A percentile compares a stretch with the other conserved stretches of the same genome.
Conservation (phyloP, 2,797 vertebrate species). For the Sebastes vulpes region DNA sequence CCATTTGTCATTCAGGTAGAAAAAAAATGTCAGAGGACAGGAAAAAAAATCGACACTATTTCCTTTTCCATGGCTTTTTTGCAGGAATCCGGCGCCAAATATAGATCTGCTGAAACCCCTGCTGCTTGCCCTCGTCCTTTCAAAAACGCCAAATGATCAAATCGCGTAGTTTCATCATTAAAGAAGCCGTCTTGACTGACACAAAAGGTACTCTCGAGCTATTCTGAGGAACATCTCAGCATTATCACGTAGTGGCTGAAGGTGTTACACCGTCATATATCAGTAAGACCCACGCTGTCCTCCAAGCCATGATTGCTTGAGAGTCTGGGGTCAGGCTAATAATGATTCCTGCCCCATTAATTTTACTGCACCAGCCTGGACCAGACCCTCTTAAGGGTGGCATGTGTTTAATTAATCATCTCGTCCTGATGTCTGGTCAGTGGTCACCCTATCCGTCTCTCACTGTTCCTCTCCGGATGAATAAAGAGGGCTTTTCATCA, state of each 20-base stretch:
- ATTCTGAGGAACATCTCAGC: slow-evolving; percentile 55
- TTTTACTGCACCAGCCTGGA: slow-evolving; percentile 60
- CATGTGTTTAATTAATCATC: slow-evolving; percentile 76
- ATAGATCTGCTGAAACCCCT: slow-evolving; percentile 10
- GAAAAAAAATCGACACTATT: slow-evolving; percentile 5
- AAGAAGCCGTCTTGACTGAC: slow-evolving; percentile 30
- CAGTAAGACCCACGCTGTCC: slow-evolving; percentile 45
- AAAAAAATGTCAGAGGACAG: slow-evolving; percentile 28
- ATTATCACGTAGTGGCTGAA: slow-evolving; percentile 29
- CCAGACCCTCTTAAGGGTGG: slow-evolving; percentile 61
- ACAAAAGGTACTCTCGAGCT: slow-evolving; percentile 31
- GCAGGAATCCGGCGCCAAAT: slow-evolving; percentile 11
- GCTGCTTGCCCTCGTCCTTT: slow-evolving; percentile 40
- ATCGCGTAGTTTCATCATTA: slow-evolving; percentile 24
- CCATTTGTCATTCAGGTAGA: slow-evolving; percentile 17
- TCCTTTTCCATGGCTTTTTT: slow-evolving; percentile 26
- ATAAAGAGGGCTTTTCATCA: slow-evolving; percentile 73
- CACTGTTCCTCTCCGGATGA: slow-evolving; percentile 51
- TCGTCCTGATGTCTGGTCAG: slow-evolving; percentile 61
- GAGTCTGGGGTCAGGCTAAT: slow-evolving; percentile 71
- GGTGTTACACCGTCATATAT: slow-evolving; percentile 44
- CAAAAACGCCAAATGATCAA: slow-evolving; percentile 35
- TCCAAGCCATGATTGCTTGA: slow-evolving; percentile 60
- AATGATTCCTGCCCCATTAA: slow-evolving; percentile 75
- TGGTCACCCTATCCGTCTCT: slow-evolving; percentile 69